Conservation (phyloP, 1,140 invertebrate species). For the Macrobrachium nipponense region DNA sequence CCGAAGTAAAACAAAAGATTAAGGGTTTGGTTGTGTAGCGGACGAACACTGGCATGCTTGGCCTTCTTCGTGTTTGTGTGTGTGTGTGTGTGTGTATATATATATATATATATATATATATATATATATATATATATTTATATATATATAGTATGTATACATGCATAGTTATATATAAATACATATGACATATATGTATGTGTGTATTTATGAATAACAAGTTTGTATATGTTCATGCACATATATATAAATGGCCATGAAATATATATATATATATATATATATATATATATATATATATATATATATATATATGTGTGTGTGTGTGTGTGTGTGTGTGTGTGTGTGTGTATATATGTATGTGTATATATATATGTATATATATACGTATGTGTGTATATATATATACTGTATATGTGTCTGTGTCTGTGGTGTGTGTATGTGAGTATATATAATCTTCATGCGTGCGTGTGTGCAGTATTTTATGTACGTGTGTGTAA, state of each 20-base stretch:
- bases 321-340: conserved; percentile 36
- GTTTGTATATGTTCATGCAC: not conserved
- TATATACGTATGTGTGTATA: not conserved
- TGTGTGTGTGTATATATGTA: conserved; percentile 6
- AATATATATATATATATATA: conserved; percentile 6
- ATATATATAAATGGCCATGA: not conserved
- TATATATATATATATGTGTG: conserved; percentile 32
- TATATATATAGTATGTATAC: not conserved
- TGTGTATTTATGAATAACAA: not conserved
- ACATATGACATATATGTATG: not conserved
- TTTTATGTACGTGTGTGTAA: not conserved
- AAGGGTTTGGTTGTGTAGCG: not conserved
- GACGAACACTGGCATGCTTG: not conserved
- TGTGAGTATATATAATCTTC: not conserved
- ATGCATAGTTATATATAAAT: not conserved
- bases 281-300: conserved; percentile 20
- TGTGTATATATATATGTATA: conserved; percentile 7
- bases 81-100: not conserved
- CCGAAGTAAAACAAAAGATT: too few relatives aligned
- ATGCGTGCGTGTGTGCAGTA: not conserved
- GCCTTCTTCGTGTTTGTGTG: not conserved
- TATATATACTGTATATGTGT: conserved; percentile 23
- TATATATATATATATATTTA: conserved; percentile 20
- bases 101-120: conserved; percentile 17
- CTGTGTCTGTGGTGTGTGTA: conserved; percentile 4